These are phyloP conservation scores for Lasius platythorax DNA, from an alignment of 2,888 invertebrate genomes.

Conservation along the genomic window DNA sequence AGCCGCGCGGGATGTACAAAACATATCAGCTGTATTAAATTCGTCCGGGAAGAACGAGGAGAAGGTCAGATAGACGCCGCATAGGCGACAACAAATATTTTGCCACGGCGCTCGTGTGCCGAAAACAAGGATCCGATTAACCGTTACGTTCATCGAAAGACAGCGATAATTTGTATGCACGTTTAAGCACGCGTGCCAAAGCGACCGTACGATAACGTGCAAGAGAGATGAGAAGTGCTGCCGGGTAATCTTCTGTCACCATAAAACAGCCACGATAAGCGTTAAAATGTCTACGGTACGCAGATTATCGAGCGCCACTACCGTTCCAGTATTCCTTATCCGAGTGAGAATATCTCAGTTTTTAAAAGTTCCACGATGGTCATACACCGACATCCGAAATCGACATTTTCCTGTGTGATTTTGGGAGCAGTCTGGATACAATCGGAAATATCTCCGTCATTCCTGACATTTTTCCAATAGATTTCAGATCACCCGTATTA, in stretches of 20 bases:
- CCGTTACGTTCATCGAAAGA: background rate
- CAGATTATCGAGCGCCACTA: constrained; percentile 16
- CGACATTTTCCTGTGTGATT: constrained; percentile 7
- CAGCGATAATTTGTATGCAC: background rate
- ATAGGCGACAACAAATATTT: constrained; percentile 26
- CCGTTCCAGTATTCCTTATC: background rate
- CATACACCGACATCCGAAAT: background rate
- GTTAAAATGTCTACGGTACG: background rate
- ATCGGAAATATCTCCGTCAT: constrained; percentile 19
- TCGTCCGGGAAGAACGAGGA: constrained; percentile 24
- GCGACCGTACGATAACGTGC: background rate
- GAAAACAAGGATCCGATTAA: constrained; percentile 10
- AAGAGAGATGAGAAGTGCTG: background rate
- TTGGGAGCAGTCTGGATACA: constrained; percentile 10
- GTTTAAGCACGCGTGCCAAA: constrained; percentile 1
- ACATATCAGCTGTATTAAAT: constrained; percentile 44
- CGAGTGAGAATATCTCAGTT: background rate
- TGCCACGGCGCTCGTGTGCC: background rate
- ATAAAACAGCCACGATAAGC: constrained; percentile 37
- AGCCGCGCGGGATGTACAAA: constrained; percentile 20
- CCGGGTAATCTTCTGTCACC: constrained; percentile 35
- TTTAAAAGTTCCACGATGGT: background rate
- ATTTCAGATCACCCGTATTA: constrained; percentile 10
- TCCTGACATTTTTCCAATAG: constrained; percentile 23
- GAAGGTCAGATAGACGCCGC: constrained; percentile 25